Percentiles rank a stretch among this genome's conserved stretches.
Evolutionary conservation across 92 coral and sea anemone species (phyloP).

Genomic region (Siderastrea siderea): DNA sequence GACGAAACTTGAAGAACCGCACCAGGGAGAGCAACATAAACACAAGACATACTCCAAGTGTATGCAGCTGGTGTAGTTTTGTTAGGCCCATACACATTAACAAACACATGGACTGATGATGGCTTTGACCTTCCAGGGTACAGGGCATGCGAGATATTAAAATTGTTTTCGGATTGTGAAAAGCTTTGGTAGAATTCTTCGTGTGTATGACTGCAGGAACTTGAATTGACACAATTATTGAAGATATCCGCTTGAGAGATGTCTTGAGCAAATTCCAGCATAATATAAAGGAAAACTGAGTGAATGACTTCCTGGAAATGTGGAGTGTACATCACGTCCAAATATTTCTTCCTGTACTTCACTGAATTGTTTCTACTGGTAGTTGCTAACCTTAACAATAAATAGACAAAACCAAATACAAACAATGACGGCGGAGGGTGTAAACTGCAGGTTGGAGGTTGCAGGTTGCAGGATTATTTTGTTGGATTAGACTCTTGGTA

Average conservation of each 20-base stretch:
- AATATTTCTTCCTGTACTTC: too few relatives aligned
- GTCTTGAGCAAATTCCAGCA: background rate
- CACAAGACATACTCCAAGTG: slow-evolving; percentile 26
- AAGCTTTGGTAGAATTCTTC: background rate
- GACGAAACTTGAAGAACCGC: slow-evolving; percentile 3
- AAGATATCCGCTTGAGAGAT: background rate
- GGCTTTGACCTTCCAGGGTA: slow-evolving; percentile 14
- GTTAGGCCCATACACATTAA: slow-evolving; percentile 16
- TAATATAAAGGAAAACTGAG: background rate
- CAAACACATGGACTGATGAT: slow-evolving; percentile 14
- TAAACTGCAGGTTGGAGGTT: too few relatives aligned
- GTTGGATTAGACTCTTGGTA: too few relatives aligned
- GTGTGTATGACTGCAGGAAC: background rate
- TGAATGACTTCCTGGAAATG: background rate
- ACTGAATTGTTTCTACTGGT: too few relatives aligned
- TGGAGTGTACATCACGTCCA: background rate
- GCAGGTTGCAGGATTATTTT: too few relatives aligned
- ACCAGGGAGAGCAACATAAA: slow-evolving; percentile 11
- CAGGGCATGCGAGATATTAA: slow-evolving; percentile 14
- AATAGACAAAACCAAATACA: too few relatives aligned
- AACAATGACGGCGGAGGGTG: too few relatives aligned
- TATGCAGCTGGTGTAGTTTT: background rate
- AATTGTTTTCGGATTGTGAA: slow-evolving; percentile 17
- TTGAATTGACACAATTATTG: slow-evolving; percentile 9
- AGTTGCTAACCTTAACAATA: too few relatives aligned